Conservation (phyloP, 2,888 invertebrate genomes). For the Callinectes sapidus region DNA sequence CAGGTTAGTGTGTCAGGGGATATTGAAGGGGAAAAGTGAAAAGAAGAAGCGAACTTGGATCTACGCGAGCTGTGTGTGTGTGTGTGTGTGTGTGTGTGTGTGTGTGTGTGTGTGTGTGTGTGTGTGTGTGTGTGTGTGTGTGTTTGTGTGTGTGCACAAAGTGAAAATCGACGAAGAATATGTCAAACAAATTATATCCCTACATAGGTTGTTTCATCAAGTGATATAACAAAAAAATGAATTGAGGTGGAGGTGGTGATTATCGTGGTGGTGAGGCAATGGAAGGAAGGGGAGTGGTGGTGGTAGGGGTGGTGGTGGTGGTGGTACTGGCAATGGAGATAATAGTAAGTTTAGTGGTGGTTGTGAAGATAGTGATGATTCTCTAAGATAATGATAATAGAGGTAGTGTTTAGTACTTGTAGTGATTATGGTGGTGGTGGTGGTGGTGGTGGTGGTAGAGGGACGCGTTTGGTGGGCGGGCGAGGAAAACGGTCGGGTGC, state of each 20-base stretch:
- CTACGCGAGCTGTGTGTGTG: background rate
- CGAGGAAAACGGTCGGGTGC: background rate
- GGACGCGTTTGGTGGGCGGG: background rate
- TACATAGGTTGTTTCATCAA: background rate
- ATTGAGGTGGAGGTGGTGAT: background rate
- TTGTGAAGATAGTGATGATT: background rate
- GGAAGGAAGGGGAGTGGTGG: background rate
- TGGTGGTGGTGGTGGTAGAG: background rate
- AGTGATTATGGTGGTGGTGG: background rate
- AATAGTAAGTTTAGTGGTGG: background rate
- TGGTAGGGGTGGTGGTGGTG: no score
- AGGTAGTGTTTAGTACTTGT: background rate
- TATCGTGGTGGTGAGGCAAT: background rate
- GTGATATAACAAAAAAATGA: background rate
- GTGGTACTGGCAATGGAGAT: background rate
- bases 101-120: conserved; percentile 21
- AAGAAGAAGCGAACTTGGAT: background rate
- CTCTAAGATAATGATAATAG: background rate
- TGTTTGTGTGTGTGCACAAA: background rate
- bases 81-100: conserved; percentile 6
- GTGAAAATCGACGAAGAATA: no score
- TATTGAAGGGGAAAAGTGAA: background rate
- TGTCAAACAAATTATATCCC: background rate
- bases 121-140: background rate
- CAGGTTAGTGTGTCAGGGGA: background rate